Evolutionary conservation across 2,888 invertebrate genomes (phyloP).

Genomic region (Drosophila melanocephala): DNA sequence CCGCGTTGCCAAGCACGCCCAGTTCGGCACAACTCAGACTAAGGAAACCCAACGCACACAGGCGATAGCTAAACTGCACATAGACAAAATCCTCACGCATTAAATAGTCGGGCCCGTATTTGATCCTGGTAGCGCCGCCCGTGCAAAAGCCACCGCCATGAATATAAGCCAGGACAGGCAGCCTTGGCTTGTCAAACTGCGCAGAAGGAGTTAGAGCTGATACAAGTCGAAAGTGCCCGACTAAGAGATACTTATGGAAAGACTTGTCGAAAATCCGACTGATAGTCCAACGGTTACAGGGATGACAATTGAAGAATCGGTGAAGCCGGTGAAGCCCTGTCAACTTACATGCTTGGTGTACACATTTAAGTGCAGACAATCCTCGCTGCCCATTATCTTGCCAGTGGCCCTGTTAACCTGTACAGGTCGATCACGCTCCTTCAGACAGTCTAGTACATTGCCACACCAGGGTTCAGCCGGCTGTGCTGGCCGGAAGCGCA

Average conservation of each 20-base stretch:
- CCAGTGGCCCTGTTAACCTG: slow-evolving; percentile 65
- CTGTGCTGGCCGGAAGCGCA: slow-evolving; percentile 79
- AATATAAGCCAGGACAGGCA: slow-evolving; percentile 86
- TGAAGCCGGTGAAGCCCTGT: not conserved
- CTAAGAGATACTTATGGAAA: not conserved
- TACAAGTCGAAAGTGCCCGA: not conserved
- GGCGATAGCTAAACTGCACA: slow-evolving; percentile 86
- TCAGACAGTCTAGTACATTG: slow-evolving; percentile 57
- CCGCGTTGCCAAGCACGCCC: slow-evolving; percentile 86
- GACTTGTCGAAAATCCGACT: not conserved
- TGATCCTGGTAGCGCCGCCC: slow-evolving; percentile 82
- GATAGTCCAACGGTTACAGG: not conserved
- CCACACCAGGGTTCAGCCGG: slow-evolving; percentile 84
- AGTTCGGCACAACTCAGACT: slow-evolving; percentile 84
- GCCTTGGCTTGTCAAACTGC: slow-evolving; percentile 56
- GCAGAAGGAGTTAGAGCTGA: not conserved
- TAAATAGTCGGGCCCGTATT: slow-evolving; percentile 85
- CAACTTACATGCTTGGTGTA: slow-evolving; percentile 70
- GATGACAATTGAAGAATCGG: not conserved
- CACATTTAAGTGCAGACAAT: slow-evolving; percentile 80
- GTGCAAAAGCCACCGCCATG: slow-evolving; percentile 86
- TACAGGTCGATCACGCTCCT: slow-evolving; percentile 50
- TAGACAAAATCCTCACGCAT: slow-evolving; percentile 85
- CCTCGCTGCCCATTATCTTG: slow-evolving; percentile 69
- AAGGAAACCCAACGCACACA: slow-evolving; percentile 86